Evolutionary conservation across 2,113 vertebrate species (phyloP).

Genomic region (Deroptyus accipitrinus): DNA sequence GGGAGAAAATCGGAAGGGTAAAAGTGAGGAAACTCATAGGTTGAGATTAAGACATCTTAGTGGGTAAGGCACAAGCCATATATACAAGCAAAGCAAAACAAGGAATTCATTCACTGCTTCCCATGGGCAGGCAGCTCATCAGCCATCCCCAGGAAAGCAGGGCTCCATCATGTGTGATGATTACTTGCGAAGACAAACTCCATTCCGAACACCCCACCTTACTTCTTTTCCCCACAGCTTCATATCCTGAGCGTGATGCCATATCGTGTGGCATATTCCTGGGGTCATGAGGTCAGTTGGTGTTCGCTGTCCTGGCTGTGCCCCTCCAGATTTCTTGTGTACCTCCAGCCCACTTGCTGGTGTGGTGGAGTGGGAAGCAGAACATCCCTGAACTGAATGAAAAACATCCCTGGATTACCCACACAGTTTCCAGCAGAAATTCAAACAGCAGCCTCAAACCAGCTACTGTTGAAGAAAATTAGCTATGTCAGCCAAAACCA

Average conservation of each 20-base stretch:
- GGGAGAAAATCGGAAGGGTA: background rate
- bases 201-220: background rate
- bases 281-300: background rate
- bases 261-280: background rate
- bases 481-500: background rate
- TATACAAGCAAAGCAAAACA: background rate
- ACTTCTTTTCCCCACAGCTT: background rate
- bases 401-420: background rate
- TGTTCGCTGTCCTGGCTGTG: background rate
- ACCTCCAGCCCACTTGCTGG: background rate
- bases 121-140: background rate
- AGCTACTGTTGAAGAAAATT: background rate
- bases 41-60: background rate
- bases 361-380: background rate
- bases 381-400: background rate
- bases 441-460: background rate
- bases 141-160: background rate
- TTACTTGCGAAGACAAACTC: background rate
- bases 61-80: background rate
- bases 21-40: background rate
- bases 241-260: background rate
- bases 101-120: background rate
- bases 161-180: background rate
- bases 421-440: background rate
- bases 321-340: background rate